Evolutionary conservation across 2,797 vertebrate genomes (phyloP).

Genomic region (Hydrophis major): DNA sequence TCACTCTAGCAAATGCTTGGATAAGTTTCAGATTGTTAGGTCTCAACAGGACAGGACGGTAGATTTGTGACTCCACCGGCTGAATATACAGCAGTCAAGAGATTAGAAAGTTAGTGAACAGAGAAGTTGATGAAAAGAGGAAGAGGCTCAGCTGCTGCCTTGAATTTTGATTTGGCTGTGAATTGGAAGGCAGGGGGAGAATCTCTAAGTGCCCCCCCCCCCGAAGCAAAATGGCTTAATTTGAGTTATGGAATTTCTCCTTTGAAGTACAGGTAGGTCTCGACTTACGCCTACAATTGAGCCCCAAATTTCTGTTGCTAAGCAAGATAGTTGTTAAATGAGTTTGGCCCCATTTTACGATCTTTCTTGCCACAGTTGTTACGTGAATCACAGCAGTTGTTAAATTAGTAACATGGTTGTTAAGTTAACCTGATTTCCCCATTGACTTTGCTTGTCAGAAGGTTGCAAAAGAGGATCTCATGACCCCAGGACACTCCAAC

Average conservation of each 20-base stretch:
- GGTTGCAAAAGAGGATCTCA: not conserved
- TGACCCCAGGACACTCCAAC: not conserved
- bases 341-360: not conserved
- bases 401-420: not conserved
- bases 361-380: not conserved
- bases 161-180: not conserved
- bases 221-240: not conserved
- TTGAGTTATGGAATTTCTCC: not conserved
- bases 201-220: not conserved
- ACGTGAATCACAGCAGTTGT: not conserved
- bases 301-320: not conserved
- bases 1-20: conserved; percentile 53
- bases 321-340: not conserved
- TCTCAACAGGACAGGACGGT: not conserved
- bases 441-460: not conserved
- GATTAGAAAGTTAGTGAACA: not conserved
- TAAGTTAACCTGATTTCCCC: not conserved
- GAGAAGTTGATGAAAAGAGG: not conserved
- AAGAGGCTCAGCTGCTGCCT: not conserved
- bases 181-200: not conserved
- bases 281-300: not conserved
- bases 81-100: not conserved
- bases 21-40: conserved; percentile 52
- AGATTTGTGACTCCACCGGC: not conserved
- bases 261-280: not conserved